Base-by-base conservation (phyloP, 53 echinoderm and acorn worm genomes). In the Antedon mediterranea region DNA sequence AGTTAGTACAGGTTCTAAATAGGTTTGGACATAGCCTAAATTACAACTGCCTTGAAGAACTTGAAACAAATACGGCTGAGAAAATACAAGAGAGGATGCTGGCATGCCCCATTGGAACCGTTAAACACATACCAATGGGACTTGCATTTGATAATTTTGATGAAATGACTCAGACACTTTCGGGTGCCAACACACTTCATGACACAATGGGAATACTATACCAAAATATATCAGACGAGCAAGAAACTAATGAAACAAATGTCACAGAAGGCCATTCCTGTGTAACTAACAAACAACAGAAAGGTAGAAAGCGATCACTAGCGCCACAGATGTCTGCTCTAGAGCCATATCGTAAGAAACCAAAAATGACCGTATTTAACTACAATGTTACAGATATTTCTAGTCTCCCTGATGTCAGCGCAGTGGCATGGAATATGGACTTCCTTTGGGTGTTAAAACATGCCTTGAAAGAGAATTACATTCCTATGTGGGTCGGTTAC, bases 201-300 rank as follows among this genome's bases (percentile, higher is more conserved):
- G 79, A 71, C 72, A 79, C 79, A 0, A 79, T 79, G 72, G 72
- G 71, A 26, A 79, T 79, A 32, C 72, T 79, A 31, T 79, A 79
- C 28, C 72, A 79, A 34, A 79, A 57, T 57, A 11, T 57, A 57
- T 2, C 57, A 41, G 41, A 13, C 5, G 41, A 41, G 13, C 41
- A 41, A 41, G 41, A 13, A 57, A 57, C 37, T 6, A 11, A 37
- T 37, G 37, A 37, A 37, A 4, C 4, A 4, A 37, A 6, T 4
- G 37, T 3, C 3, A 57, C 57, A 11, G 57, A 8, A 18, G 11
- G 14, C 3, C 41, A 41, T 41, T 41, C 5, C 13, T 41, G 5
- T 41, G 41, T 7, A 41, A 7, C 13, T 41, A 5, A 7, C 5
- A 5, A 41, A 29, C 23, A 30, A 4, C 26, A 28, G 29, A 82